Base-by-base conservation (phyloP, 2,888 invertebrate genomes). In the Idaea dimidiata region DNA sequence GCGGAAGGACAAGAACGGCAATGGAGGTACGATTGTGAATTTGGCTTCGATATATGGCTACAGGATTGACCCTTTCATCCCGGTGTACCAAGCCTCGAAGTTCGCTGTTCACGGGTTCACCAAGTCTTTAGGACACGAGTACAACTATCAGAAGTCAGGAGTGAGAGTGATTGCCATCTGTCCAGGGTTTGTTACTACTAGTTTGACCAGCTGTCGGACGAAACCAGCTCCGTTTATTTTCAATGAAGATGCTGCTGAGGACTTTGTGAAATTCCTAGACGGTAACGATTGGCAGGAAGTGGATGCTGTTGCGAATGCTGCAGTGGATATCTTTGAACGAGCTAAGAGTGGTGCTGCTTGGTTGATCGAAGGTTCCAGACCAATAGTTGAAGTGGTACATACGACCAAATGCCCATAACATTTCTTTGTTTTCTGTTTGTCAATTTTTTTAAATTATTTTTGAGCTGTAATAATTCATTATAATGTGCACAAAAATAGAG, bases 21-120 rank as follows among this genome's bases (percentile, higher is more conserved):
- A 84, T 57, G 95, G 95, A 2, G 95, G 95, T 0, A 90, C 93
- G 0, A 92, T 95, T 58, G 87, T 95, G n/a, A 95, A 95, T 77
- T 84, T 95, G 53, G 89, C 94, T 0, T 95, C 95, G 0, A 92
- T 94, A 17, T 91, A 93, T 66, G 95, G 94, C 0, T 86, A 91
- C 57, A 84, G 87, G 71, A 81, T 93, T 0, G 83, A 91, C 33
- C 89, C 90, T 32, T 91, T 87, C 54, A 73, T 90, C 24, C 94
- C 94, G 0, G 82, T 93, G 10, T 94, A 94, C 75, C 91, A 93
- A n/a, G 93, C 93, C 0, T 93, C 94, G 0, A 94, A 94, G 76
- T 91, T 90, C 64, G 93, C 93, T 8, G 91, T 94, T 6, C 79
- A 89, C 61, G 93, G 93, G 2, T 83, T 94, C 65, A 89, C 89